Evolutionary conservation across 2,113 vertebrate genomes (phyloP).

Genomic region (Scartelaos histophorus): DNA sequence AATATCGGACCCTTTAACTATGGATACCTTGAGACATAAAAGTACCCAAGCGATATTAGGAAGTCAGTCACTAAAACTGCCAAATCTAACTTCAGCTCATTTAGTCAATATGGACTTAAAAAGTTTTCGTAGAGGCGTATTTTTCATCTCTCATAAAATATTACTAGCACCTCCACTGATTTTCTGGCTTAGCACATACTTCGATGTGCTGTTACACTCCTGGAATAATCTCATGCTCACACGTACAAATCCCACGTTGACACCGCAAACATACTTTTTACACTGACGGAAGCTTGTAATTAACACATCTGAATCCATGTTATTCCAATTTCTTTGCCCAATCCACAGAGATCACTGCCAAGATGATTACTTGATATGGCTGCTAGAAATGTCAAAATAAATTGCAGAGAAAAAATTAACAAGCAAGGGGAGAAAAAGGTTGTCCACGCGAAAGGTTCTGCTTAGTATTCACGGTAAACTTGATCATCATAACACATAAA

Average conservation of each 20-base stretch:
- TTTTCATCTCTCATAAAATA: not conserved
- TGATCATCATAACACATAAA: constrained; percentile 53
- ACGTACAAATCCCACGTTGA: not conserved
- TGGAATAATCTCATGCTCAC: not conserved
- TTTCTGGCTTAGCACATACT: constrained; percentile 24
- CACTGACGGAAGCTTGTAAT: constrained; percentile 5
- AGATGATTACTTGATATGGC: constrained; percentile 31
- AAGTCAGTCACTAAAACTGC: not conserved
- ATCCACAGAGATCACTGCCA: constrained; percentile 20
- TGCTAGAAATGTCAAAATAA: constrained; percentile 29
- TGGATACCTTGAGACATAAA: not conserved
- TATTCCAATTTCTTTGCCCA: constrained; percentile 10
- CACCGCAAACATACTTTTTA: not conserved
- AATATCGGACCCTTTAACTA: no score
- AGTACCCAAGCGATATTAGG: not conserved
- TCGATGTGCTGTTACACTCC: constrained; percentile 34
- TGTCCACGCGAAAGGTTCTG: not conserved
- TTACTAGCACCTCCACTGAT: not conserved
- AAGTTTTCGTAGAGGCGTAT: not conserved
- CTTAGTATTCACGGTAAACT: constrained; percentile 38
- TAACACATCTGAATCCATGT: constrained; percentile 12
- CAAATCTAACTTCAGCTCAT: not conserved
- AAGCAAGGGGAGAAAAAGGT: constrained; percentile 9
- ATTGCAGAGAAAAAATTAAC: constrained; percentile 28
- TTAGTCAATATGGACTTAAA: not conserved